Percentiles rank a stretch among this genome's conserved stretches.
Conservation (phyloP, 1,140 invertebrate species). For the Apis dorsata region DNA sequence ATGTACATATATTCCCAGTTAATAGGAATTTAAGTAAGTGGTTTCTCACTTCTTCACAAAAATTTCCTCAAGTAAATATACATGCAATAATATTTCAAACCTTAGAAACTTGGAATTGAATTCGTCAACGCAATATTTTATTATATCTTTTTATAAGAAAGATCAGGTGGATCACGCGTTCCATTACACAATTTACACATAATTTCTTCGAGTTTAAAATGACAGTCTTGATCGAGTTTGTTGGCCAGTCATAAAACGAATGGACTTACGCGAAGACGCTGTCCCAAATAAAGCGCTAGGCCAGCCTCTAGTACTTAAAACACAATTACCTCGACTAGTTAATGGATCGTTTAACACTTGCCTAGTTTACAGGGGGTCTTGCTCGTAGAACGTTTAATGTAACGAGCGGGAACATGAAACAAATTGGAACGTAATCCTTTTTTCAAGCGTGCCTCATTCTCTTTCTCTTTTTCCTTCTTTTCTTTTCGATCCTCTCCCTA, state of each 20-base stretch:
- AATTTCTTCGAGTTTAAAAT: neutral
- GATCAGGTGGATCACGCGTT: too few relatives aligned
- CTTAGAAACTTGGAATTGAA: too few relatives aligned
- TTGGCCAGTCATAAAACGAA: neutral
- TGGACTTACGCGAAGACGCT: slow-evolving; percentile 24
- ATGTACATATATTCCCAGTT: too few relatives aligned
- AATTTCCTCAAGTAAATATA: too few relatives aligned
- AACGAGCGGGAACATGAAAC: slow-evolving; percentile 39
- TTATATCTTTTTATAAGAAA: too few relatives aligned
- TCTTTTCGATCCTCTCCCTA: neutral
- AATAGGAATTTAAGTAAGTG: too few relatives aligned
- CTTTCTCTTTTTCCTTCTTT: neutral
- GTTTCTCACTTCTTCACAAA: too few relatives aligned
- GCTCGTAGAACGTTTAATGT: slow-evolving; percentile 16
- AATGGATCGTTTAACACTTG: slow-evolving; percentile 52
- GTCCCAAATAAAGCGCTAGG: slow-evolving; percentile 24
- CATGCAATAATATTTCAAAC: too few relatives aligned
- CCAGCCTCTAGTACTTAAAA: slow-evolving; percentile 30
- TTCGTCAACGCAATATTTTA: too few relatives aligned
- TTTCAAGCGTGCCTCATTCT: slow-evolving; percentile 24
- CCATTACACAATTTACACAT: too few relatives aligned
- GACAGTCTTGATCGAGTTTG: slow-evolving; percentile 1
- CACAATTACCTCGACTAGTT: slow-evolving; percentile 42
- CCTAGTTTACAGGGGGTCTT: slow-evolving; percentile 14
- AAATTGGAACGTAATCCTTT: slow-evolving; percentile 50